These are phyloP conservation scores for Siphlonurus alternatus DNA, from an alignment of 2,888 invertebrate species.

Conservation along the genomic window DNA sequence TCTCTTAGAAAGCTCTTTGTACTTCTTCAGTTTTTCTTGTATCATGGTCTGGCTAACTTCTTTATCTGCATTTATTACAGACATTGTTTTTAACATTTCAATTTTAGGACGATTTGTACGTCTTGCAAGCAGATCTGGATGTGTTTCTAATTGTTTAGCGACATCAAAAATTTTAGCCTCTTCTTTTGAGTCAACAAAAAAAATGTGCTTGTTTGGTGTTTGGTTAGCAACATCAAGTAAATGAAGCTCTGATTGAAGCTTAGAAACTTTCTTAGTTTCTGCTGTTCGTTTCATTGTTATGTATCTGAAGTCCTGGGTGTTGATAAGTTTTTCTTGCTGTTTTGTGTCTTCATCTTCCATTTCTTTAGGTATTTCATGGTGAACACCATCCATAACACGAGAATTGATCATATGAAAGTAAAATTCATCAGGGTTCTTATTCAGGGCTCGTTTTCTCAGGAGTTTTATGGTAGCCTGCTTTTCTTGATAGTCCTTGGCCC, in stretches of 20 bases:
- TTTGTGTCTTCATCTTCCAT: constrained; percentile 58
- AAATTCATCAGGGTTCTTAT: constrained; percentile 97
- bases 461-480: constrained; percentile 69
- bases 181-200: constrained; percentile 51
- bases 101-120: constrained; percentile 51
- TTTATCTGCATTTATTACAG: constrained; percentile 40
- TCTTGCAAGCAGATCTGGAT: constrained; percentile 48
- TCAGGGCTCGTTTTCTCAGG: constrained; percentile 65
- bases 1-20: constrained; percentile 57
- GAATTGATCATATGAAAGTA: constrained; percentile 95
- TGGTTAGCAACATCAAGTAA: constrained; percentile 56
- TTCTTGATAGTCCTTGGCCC: constrained; percentile 62
- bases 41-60: constrained; percentile 32
- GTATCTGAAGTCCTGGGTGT: constrained; percentile 83
- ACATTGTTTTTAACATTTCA: constrained; percentile 36
- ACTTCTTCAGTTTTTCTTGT: constrained; percentile 42
- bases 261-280: constrained; percentile 60
- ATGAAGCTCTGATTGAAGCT: constrained; percentile 61
- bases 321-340: constrained; percentile 76
- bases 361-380: constrained; percentile 34
- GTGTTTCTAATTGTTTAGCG: constrained; percentile 53
- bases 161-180: constrained; percentile 47
- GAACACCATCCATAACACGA: constrained; percentile 37
- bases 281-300: constrained; percentile 69
- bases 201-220: constrained; percentile 56